Evolutionary conservation across 2,888 invertebrate species (phyloP), one percentile per base, ranked within the genome.

Genomic region (Orthonychiurus folsomi): DNA sequence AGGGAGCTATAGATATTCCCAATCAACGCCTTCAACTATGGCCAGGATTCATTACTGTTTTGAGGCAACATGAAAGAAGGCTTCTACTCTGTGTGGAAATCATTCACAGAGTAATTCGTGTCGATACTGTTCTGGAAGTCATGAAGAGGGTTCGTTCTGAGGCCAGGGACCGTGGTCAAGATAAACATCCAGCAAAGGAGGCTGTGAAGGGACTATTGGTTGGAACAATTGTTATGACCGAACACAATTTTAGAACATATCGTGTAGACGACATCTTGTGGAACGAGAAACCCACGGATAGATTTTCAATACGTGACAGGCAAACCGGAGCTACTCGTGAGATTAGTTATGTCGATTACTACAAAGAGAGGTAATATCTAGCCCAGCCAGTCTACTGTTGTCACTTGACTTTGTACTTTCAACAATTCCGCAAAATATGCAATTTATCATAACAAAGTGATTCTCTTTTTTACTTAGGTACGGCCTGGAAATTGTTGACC

Each of bases 11-110:
- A 52, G 78, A 81, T 28, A 78, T 88, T 0, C 80, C 79, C 0
- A 83, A 88, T 26, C 82, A 79, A 66, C 81, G 79, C 50, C 74
- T 92, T 15, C 85, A 89, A 75, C 76, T 92, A 0, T 89, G 89
- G 89, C 90, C 90, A 0, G 72, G 72, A 12, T 69, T 67, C 55
- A 61, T 62, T 2, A 91, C 92, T 0, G 86, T 89, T 0, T 90
- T 93, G 50, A 83, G 89, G 0, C 89, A 90, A 71, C 88, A 89
- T 74, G 93, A 94, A 74, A 77, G 80, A 0, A 79, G 83, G 1
- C 81, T 93, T n/a, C 77, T 93, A 9, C 80, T n/a, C n/a, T n/a
- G n/a, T n/a, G n/a, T n/a, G n/a, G n/a, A n/a, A n/a, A n/a, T n/a
- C n/a, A n/a, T n/a, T n/a, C n/a, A n/a, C n/a, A n/a, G n/a, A n/a